phyloP scores from a whole-genome alignment of 1,140 invertebrate species.

The Sesamia nonagrioides region DNA sequence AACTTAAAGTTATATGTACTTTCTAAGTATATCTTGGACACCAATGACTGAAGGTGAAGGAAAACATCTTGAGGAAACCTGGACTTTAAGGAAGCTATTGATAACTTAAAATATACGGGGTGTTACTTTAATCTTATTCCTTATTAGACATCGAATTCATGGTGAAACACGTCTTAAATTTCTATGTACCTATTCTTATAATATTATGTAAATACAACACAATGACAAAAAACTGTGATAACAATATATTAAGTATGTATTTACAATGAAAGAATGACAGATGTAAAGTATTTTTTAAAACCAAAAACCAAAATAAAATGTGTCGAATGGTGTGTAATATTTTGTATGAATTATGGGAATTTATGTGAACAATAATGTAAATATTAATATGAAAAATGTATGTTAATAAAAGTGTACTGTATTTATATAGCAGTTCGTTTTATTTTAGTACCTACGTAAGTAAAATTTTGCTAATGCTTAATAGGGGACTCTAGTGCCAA shows the following conservation, averaged over 20 bases:
- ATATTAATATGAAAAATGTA: conserved; percentile 5
- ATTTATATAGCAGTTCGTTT: neutral
- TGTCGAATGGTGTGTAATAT: conserved; percentile 30
- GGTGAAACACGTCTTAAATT: neutral
- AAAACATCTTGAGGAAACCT: too few relatives aligned
- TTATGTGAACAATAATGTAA: conserved; percentile 37
- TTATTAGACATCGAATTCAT: neutral
- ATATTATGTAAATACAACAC: conserved; percentile 29
- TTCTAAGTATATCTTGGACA: too few relatives aligned
- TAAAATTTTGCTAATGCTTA: too few relatives aligned
- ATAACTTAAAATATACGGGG: too few relatives aligned
- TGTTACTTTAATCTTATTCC: too few relatives aligned
- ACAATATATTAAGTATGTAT: conserved; percentile 37
- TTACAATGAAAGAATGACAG: neutral
- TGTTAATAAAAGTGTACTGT: conserved; percentile 25
- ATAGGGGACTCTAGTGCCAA: too few relatives aligned
- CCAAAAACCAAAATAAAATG: neutral
- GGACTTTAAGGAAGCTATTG: too few relatives aligned
- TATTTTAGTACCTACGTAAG: neutral
- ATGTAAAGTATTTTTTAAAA: conserved; percentile 21
- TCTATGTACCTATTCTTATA: conserved; percentile 15
- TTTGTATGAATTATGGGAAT: conserved; percentile 28
- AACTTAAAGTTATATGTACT: too few relatives aligned
- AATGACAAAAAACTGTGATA: conserved; percentile 40
- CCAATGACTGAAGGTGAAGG: too few relatives aligned